phyloP scores from a whole-genome alignment of 2,113 vertebrate species.

The Ibidorhyncha struthersii region DNA sequence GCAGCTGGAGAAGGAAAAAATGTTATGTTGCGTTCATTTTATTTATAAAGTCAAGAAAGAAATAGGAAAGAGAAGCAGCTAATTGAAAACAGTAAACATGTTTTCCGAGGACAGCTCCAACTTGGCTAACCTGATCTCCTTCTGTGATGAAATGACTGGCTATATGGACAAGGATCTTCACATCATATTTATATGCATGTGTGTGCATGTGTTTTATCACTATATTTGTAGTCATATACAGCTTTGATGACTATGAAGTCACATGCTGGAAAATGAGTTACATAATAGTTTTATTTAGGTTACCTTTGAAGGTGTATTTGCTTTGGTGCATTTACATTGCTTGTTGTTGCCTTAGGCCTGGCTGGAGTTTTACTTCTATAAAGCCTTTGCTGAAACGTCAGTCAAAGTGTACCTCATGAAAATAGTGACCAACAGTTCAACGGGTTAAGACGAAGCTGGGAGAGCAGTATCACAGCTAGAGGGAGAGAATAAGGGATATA shows the following conservation, averaged over 20 bases:
- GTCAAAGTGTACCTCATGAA: background rate
- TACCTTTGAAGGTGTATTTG: background rate
- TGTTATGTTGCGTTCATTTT: background rate
- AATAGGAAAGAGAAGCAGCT: background rate
- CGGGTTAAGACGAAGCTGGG: background rate
- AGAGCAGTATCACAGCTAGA: background rate
- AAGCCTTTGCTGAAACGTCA: background rate
- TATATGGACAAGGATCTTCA: background rate
- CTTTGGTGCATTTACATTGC: background rate
- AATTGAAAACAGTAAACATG: background rate
- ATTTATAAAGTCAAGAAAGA: background rate
- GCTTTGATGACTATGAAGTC: background rate
- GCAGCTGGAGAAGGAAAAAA: background rate
- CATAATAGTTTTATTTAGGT: background rate
- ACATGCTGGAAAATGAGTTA: background rate
- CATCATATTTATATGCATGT: no score
- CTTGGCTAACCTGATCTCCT: background rate
- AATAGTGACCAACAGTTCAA: background rate
- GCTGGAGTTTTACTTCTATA: background rate
- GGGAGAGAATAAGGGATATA: background rate
- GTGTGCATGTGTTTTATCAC: background rate
- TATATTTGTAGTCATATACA: rapidly evolving
- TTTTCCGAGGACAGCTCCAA: background rate
- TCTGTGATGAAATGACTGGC: background rate
- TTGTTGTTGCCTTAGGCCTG: background rate